Base-by-base conservation (phyloP, 2,113 vertebrate genomes). In the Columbina picui region DNA sequence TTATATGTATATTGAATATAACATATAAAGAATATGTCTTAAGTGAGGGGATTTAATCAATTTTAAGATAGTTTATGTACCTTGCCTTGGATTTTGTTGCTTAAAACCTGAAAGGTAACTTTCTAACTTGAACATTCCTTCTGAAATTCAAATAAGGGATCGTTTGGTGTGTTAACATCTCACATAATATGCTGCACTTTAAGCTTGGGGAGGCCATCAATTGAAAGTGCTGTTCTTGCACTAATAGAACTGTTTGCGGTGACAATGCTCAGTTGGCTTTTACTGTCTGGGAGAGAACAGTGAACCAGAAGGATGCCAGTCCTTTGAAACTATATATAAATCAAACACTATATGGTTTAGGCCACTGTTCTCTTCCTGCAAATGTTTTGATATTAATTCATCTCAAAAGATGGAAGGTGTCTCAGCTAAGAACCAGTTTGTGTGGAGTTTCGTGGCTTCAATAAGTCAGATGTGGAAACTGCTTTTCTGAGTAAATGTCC, bases 111-210 rank as follows among this genome's bases (percentile, higher is more conserved):
- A 89, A 94, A 85, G 63, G 70, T 90, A 75, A 69, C 60, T 84
- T 92, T 83, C 6, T 75, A 93, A 94, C 81, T 95, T 82, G 64
- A 96, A 95, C 94, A 96, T 97, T 97, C 95, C 86, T 82, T 95
- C 78, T 82, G 63, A 94, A 86, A 86, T 63, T 79, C 32, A 96
- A 96, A 94, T 80, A 94, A 96, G 96, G 50, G 60, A 39, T 61
- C 74, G 50, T 77, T 95, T 86, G 73, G 26, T 64, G 39, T 84
- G 80, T 84, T 69, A 77, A 94, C 84, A 84, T 93, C 41, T 97
- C 82, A 92, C 1, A 2, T 84, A 34, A 86, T 77, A n/a, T n/a
- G 70, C 89, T 95, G 95, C 96, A 97, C 94, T 96, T 97, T 96
- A 96, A 81, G n/a, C 45, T 20, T 63, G 80, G 43, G 77, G 57